phyloP scores from a whole-genome alignment of 1,140 invertebrate genomes.

The Thaumetopoea pityocampa region DNA sequence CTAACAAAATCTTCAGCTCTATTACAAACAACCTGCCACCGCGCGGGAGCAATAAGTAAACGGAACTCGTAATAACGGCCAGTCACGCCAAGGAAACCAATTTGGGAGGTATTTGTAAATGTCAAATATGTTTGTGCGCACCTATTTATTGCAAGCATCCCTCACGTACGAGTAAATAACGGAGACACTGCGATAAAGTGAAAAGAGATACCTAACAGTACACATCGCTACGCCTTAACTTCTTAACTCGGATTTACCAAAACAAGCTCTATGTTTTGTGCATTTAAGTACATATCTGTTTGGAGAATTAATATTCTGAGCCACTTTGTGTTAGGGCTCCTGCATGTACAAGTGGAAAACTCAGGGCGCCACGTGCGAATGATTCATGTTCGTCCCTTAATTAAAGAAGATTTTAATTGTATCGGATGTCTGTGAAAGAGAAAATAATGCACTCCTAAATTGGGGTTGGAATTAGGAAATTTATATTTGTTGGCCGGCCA shows the following conservation, averaged over 20 bases:
- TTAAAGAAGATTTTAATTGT: conserved; percentile 78
- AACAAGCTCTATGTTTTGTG: conserved; percentile 29
- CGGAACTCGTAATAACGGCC: conserved; percentile 53
- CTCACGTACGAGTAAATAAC: conserved; percentile 72
- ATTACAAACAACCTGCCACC: conserved; percentile 20
- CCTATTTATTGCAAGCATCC: conserved; percentile 70
- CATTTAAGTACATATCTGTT: conserved; percentile 38
- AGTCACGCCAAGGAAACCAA: conserved; percentile 63
- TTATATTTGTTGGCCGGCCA: conserved; percentile 63
- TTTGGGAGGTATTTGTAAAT: conserved; percentile 68
- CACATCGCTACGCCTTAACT: conserved; percentile 37
- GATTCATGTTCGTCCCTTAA: conserved; percentile 75
- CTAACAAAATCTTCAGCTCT: conserved; percentile 13
- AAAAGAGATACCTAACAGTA: conserved; percentile 63
- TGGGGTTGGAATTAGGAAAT: conserved; percentile 66
- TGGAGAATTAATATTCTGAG: conserved; percentile 29
- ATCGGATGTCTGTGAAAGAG: conserved; percentile 75
- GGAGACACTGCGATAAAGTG: conserved; percentile 67
- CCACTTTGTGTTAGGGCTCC: conserved; percentile 34
- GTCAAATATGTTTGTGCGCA: conserved; percentile 70
- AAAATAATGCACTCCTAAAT: conserved; percentile 75
- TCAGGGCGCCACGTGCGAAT: conserved; percentile 76
- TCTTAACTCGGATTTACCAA: conserved; percentile 13
- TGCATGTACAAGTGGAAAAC: conserved; percentile 69
- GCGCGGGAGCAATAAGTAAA: conserved; percentile 47